Conservation (phyloP, 2,113 vertebrate genomes). For the Fregata magnificens region DNA sequence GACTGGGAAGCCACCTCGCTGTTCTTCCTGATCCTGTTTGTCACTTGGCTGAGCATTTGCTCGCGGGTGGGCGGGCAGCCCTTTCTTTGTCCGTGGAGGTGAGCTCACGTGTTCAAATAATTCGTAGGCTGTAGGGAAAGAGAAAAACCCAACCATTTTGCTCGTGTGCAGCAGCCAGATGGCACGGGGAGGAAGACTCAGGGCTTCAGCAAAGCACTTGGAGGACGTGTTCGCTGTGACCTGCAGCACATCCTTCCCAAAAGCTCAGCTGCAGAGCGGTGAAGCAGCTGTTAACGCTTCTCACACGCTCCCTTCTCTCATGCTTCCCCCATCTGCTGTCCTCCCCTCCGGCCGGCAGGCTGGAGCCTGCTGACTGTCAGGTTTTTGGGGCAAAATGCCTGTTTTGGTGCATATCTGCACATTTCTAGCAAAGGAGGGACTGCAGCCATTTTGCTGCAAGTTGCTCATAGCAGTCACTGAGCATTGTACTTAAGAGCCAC, state of each 20-base stretch:
- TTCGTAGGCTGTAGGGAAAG: background rate
- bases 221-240: background rate
- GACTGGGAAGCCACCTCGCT: background rate
- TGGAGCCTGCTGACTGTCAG: background rate
- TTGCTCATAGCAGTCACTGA: background rate
- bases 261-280: background rate
- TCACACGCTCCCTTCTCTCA: background rate
- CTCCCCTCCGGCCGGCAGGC: background rate
- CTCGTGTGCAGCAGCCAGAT: background rate
- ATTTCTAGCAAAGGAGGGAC: background rate
- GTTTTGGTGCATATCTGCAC: background rate
- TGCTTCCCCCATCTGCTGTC: background rate
- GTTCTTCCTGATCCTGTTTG: background rate
- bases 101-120: background rate
- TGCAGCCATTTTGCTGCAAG: background rate
- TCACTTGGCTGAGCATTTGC: slow-evolving; percentile 17
- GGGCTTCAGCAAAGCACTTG: background rate
- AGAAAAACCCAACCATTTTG: background rate
- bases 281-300: slow-evolving; percentile 6
- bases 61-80: background rate
- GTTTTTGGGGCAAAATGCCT: background rate
- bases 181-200: background rate
- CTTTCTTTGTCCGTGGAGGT: background rate
- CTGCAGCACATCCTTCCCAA: background rate
- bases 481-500: background rate